Percentiles rank a stretch among this genome's conserved stretches.
Conservation (phyloP, 2,888 invertebrate genomes). For the Pheosia gnoma region DNA sequence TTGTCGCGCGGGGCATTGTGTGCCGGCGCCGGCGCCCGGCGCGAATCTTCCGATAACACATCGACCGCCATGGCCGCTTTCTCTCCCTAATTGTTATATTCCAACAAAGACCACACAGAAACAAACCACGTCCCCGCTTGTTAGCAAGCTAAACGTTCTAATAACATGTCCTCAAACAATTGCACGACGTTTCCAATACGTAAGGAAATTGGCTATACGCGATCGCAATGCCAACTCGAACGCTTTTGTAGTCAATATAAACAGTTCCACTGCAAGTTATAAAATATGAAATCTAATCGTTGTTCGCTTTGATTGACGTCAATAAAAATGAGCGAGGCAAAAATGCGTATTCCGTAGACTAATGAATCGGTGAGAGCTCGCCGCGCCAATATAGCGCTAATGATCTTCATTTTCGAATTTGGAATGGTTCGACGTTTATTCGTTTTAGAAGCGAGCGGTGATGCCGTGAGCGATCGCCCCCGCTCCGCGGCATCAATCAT, state of each 20-base stretch:
- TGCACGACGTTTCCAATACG: constrained; percentile 73
- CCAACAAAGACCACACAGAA: constrained; percentile 74
- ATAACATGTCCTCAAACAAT: constrained; percentile 82
- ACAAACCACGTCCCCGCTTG: constrained; percentile 71
- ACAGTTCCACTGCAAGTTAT: constrained; percentile 37
- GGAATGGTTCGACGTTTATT: constrained; percentile 79
- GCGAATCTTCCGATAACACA: constrained; percentile 69
- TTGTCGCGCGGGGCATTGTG: constrained; percentile 70
- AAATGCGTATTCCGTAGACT: constrained; percentile 61
- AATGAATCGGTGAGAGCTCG: constrained; percentile 65
- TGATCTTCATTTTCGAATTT: constrained; percentile 80
- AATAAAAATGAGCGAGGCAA: constrained; percentile 57
- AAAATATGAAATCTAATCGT: constrained; percentile 50
- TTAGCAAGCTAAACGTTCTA: constrained; percentile 77
- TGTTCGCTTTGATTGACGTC: constrained; percentile 55
- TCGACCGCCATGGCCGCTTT: constrained; percentile 65
- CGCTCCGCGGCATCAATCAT: constrained; percentile 80
- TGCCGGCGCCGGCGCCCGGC: constrained; percentile 29
- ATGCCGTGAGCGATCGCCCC: constrained; percentile 65
- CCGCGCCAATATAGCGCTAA: constrained; percentile 72
- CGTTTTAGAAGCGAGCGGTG: constrained; percentile 74
- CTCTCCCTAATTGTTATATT: constrained; percentile 79
- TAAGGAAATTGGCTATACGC: constrained; percentile 76
- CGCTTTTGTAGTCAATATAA: constrained; percentile 58
- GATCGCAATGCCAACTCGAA: constrained; percentile 55